A percentile compares a stretch with the other conserved stretches of the same genome.
These are phyloP conservation scores for Steinernema carpocapsae DNA, from an alignment of 2,888 invertebrate species.

Conservation along the genomic window DNA sequence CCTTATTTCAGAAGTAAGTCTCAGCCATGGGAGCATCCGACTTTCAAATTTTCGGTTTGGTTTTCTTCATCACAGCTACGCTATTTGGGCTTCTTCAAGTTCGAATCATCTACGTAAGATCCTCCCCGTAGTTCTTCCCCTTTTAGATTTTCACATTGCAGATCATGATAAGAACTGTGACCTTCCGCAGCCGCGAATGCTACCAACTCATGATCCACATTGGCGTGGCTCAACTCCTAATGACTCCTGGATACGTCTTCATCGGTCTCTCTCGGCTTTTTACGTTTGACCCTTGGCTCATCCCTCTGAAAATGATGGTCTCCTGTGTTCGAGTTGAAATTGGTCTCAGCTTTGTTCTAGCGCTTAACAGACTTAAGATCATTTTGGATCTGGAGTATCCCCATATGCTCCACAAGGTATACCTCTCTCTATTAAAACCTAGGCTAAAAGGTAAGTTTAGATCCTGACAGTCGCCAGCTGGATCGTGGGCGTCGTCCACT, in stretches of 20 bases:
- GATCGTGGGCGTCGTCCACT: not conserved
- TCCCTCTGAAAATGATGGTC: not conserved
- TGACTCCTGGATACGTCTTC: not conserved
- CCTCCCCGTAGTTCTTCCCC: not conserved
- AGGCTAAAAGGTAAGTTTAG: not conserved
- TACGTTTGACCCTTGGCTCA: not conserved
- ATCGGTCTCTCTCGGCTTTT: not conserved
- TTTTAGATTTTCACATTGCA: not conserved
- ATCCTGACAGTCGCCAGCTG: not conserved
- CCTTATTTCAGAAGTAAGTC: not conserved
- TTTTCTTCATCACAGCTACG: not conserved
- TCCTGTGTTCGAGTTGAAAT: not conserved
- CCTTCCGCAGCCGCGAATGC: not conserved
- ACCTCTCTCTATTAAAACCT: not conserved
- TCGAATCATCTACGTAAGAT: not conserved
- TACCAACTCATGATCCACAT: not conserved
- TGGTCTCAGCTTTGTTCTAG: not conserved
- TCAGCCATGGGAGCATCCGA: no score
- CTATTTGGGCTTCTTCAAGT: not conserved
- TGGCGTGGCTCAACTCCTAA: not conserved
- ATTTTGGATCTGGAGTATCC: not conserved
- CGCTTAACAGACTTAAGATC: conserved; percentile 3
- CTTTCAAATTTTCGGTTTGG: not conserved
- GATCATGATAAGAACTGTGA: not conserved
- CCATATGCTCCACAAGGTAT: not conserved